phyloP scores from a whole-genome alignment of 2,888 invertebrate genomes.

The Volucella zonaria region DNA sequence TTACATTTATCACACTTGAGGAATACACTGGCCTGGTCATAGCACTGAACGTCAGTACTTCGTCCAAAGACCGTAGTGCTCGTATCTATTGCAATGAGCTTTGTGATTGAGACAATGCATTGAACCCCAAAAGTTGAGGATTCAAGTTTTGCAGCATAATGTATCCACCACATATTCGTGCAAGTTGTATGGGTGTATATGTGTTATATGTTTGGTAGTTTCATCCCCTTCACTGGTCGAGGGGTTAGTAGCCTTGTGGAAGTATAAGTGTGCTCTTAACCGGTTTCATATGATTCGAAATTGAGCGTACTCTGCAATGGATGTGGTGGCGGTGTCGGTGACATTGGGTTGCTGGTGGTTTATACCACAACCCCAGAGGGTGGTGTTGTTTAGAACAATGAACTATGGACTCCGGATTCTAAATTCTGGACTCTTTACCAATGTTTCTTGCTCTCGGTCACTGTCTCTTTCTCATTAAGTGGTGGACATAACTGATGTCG shows the following conservation, averaged over 20 bases:
- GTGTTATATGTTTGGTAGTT: not conserved
- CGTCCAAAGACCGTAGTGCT: not conserved
- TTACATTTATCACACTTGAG: slow-evolving; percentile 4
- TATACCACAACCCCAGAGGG: slow-evolving; percentile 21
- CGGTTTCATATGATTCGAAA: slow-evolving; percentile 27
- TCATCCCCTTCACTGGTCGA: slow-evolving; percentile 3
- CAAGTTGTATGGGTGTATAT: not conserved
- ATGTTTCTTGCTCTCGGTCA: slow-evolving; percentile 24
- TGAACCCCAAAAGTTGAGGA: slow-evolving; percentile 51
- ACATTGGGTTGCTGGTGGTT: no score
- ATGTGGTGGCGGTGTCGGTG: slow-evolving; percentile 4
- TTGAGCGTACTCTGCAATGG: slow-evolving; percentile 57
- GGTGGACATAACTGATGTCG: not conserved
- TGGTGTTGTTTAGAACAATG: slow-evolving; percentile 24
- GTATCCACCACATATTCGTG: not conserved
- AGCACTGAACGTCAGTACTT: not conserved
- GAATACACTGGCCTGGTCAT: no score
- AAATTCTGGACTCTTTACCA: slow-evolving; percentile 4
- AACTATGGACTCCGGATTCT: not conserved
- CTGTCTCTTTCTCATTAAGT: slow-evolving; percentile 52
- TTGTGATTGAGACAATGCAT: slow-evolving; percentile 49
- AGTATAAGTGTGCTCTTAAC: slow-evolving; percentile 46
- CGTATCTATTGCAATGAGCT: slow-evolving; percentile 61
- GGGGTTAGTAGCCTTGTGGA: slow-evolving; percentile 13
- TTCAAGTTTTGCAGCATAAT: slow-evolving; percentile 24